Conservation (phyloP, 2,113 vertebrate species). For the Jaculus jaculus region DNA sequence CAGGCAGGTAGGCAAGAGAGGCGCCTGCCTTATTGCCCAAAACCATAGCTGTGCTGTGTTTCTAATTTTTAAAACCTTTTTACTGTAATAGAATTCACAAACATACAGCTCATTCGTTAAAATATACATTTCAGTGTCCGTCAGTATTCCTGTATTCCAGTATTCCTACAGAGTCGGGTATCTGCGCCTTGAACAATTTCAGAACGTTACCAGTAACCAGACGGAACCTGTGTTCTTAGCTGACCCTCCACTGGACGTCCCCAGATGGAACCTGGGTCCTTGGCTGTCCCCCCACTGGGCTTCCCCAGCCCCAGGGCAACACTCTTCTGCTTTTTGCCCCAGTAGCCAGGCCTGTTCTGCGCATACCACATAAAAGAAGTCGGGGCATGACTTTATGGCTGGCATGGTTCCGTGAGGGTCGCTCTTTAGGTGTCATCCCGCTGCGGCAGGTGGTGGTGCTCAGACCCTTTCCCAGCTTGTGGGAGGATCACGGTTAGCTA, state of each 20-base stretch:
- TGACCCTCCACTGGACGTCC: too few species aligned
- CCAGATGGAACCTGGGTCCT: fast-evolving
- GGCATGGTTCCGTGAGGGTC: fast-evolving
- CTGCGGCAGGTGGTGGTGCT: fast-evolving
- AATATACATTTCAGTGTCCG: fast-evolving
- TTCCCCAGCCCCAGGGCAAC: neutral
- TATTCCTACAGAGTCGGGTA: fast-evolving
- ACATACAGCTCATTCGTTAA: neutral
- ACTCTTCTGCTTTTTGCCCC: neutral
- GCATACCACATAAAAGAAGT: neutral
- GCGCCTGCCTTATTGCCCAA: too few species aligned
- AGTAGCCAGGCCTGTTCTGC: neutral
- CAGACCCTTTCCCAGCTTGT: neutral
- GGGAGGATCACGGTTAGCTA: neutral
- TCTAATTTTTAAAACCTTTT: neutral
- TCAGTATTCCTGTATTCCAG: neutral
- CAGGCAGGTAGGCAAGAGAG: too few species aligned
- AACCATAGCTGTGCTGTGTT: too few species aligned
- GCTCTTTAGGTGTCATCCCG: fast-evolving
- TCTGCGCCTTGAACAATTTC: neutral
- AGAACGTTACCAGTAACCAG: neutral
- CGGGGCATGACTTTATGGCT: fast-evolving
- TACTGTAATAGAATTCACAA: too few species aligned
- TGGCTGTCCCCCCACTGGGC: too few species aligned
- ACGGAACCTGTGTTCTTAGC: neutral